Evolutionary conservation across 2,113 vertebrate species (phyloP), one percentile per base, ranked within the genome.

Genomic region (Takifugu bimaculatus): DNA sequence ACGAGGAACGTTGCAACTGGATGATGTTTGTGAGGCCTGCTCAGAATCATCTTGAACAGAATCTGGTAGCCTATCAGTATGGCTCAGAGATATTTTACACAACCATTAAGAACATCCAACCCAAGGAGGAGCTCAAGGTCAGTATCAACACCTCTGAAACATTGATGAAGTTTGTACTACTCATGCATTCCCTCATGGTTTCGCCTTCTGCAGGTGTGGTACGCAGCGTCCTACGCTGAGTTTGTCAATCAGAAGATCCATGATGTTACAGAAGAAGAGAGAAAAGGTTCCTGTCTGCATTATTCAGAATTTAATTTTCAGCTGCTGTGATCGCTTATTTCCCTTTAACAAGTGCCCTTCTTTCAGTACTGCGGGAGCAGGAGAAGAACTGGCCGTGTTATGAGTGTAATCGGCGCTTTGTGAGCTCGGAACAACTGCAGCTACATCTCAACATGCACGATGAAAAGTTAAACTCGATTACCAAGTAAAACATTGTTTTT

Each of bases 371-470:
- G 45, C 88, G 94, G 62, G 97, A 99, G 35, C 95, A 97, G 70
- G 97, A 98, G 85, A 97, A 95, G 90, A 98, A 98, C 74, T 99
- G 96, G 96, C 97, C 97, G 0, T 99, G 97, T 72, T 99, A 96
- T 0, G 97, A 99, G 68, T 99, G 97, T 64, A 97, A 94, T 71
- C 92, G 95, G 1, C 96, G 97, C 26, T 98, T 99, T 64, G 88
- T 96, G 88, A 99, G 95, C 90, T 99, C 96, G 0, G 96, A 99
- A 70, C 96, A 99, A 49, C 90, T 99, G 29, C 97, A 99, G 70
- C 95, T 96, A 62, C 97, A 99, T 73, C 94, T 99, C 76, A 97
- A 98, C 83, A 94, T 95, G 88, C 97, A 99, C 0, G 97, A 99
- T 0, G 96, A 99, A 88, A 98, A 98, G 83, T 83, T 98, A 61